Conservation (phyloP, 2,797 vertebrate species). For the Amazona finschi region DNA sequence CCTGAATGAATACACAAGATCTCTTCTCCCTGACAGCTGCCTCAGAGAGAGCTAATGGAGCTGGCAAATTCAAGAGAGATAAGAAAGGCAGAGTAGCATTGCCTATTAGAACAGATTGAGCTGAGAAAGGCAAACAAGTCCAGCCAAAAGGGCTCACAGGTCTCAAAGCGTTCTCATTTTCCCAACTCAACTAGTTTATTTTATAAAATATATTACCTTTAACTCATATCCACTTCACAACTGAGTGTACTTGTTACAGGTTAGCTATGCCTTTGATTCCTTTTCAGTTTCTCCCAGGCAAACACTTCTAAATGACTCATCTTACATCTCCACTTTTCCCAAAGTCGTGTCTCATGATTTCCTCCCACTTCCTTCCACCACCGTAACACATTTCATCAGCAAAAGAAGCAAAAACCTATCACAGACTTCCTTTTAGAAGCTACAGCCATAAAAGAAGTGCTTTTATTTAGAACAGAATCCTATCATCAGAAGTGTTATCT, state of each 20-base stretch:
- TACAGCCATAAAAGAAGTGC: neutral
- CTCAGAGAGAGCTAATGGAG: neutral
- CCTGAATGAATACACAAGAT: neutral
- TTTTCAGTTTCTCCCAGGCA: neutral
- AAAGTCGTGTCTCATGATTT: neutral
- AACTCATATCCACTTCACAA: neutral
- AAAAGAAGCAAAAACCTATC: neutral
- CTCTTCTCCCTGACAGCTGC: neutral
- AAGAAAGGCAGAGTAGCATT: neutral
- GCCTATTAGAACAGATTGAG: neutral
- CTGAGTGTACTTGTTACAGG: neutral
- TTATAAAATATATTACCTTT: neutral
- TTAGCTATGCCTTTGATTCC: neutral
- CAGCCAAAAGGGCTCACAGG: neutral
- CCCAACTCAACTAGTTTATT: neutral
- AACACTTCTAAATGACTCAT: neutral
- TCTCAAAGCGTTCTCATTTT: neutral
- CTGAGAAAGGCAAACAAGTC: neutral
- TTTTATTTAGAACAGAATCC: neutral
- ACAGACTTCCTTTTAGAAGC: neutral
- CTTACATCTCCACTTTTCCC: neutral
- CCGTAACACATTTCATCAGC: neutral
- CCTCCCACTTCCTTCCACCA: constrained; percentile 16
- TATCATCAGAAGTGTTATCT: neutral
- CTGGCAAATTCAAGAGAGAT: neutral